Evolutionary conservation across 1,140 invertebrate species (phyloP), one percentile per base, ranked within the genome.

Genomic region (Steinernema feltiae): DNA sequence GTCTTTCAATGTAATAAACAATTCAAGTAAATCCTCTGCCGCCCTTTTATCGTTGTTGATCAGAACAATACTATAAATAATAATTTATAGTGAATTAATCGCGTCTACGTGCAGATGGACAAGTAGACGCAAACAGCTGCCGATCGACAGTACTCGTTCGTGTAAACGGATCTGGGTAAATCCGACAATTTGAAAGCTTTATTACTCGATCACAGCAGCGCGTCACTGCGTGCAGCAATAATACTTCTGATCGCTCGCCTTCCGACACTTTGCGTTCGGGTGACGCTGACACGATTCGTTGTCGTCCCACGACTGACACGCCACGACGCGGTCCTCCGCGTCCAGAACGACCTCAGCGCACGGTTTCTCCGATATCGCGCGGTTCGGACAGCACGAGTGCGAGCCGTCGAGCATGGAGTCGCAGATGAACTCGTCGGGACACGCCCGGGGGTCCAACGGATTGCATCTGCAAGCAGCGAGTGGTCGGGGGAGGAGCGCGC

Each of bases 101-200:
- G 76, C 70, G 75, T 80, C 17, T 80, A 80, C 72, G 79, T 80
- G 69, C 79, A 80, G 78, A 80, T 80, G 78, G 79, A 80, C 72
- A 76, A 80, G 41, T 31, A 24, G 30, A 81, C 76, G 3, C 79
- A 80, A 48, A 81, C 79, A 1, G 35, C 72, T 1, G 35, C 48
- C 18, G 79, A 80, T 63, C 78, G 78, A 32, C 79, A 78, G 48
- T 80, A 77, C 75, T 72, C 71, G 17, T 80, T 80, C 69, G 79
- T 80, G n/a, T n/a, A n/a, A n/a, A n/a, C n/a, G n/a, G n/a, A n/a
- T n/a, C n/a, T n/a, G n/a, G n/a, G n/a, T n/a, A n/a, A n/a, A n/a
- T n/a, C n/a, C n/a, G n/a, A n/a, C n/a, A n/a, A n/a, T n/a, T n/a
- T n/a, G n/a, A n/a, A n/a, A n/a, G n/a, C n/a, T n/a, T n/a, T n/a